phyloP scores from a whole-genome alignment of 2,113 vertebrate species.

The Puntigrus tetrazona region DNA sequence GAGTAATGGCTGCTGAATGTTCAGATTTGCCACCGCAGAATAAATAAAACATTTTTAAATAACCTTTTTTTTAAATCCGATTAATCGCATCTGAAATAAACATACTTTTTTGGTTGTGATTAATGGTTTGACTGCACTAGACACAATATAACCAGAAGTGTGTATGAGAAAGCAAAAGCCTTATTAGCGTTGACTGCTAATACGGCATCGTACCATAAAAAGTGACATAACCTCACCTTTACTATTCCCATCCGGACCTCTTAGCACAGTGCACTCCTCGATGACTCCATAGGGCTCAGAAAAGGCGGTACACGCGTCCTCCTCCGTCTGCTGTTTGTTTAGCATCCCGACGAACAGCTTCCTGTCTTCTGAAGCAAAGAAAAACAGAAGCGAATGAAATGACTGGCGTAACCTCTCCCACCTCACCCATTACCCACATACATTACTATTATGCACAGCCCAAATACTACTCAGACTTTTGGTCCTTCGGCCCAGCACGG shows the following conservation, averaged over 20 bases:
- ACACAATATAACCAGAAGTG: not conserved
- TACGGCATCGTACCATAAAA: not conserved
- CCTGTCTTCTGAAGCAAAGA: constrained; percentile 81
- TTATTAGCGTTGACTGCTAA: not conserved
- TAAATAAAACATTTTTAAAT: not conserved
- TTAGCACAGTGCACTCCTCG: constrained; percentile 96
- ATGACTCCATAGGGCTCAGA: constrained; percentile 97
- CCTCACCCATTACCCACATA: constrained; percentile 43
- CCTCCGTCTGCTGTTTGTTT: constrained; percentile 98
- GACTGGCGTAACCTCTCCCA: constrained; percentile 40
- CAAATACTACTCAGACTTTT: constrained; percentile 10
- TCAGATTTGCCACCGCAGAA: too few species aligned
- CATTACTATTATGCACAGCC: constrained; percentile 27
- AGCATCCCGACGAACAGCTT: constrained; percentile 99
- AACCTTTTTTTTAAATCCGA: not conserved
- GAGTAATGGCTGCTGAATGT: too few species aligned
- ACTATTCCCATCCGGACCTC: constrained; percentile 97
- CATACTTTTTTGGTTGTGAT: too few species aligned
- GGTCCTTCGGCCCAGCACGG: constrained; percentile 27
- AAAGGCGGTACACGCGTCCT: constrained; percentile 96
- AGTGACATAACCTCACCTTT: constrained; percentile 82
- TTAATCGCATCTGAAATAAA: too few species aligned
- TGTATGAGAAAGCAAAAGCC: not conserved
- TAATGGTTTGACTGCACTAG: not conserved
- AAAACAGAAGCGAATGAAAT: constrained; percentile 62